A percentile compares a stretch with the other conserved stretches of the same genome.
Conservation (phyloP, 2,888 invertebrate genomes). For the Arge pagana region DNA sequence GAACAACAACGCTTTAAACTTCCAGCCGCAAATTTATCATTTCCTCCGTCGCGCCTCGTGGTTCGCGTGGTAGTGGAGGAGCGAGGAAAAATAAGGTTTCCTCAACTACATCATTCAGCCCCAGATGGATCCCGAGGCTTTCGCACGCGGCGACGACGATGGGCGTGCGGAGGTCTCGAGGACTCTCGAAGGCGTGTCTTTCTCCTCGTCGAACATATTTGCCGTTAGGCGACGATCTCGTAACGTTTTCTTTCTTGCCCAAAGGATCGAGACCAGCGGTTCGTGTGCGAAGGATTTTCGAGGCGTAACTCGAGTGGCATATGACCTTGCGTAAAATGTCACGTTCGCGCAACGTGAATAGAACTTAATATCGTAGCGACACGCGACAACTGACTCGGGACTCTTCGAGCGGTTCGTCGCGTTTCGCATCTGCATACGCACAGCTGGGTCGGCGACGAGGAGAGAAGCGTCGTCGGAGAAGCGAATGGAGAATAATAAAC, state of each 20-base stretch:
- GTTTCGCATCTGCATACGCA: conserved; percentile 12
- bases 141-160: background rate
- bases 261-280: no score
- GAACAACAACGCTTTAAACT: no score
- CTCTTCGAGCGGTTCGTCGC: no score
- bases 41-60: no score
- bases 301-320: conserved; percentile 38
- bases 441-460: background rate
- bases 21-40: no score
- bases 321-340: conserved; percentile 52
- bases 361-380: conserved; percentile 36
- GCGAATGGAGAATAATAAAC: background rate
- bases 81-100: background rate
- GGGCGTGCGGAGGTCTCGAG: conserved; percentile 16
- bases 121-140: background rate
- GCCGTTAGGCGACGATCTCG: conserved; percentile 3
- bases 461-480: background rate
- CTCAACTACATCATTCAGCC: no score
- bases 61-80: no score
- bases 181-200: conserved; percentile 5
- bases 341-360: conserved; percentile 56
- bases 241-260: background rate
- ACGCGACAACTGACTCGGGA: conserved; percentile 49
- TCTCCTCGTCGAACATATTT: conserved; percentile 4
- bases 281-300: conserved; percentile 10